Evolutionary conservation across 1,140 invertebrate species (phyloP), one percentile per base, ranked within the genome.

Genomic region (Drosophila bocqueti): DNA sequence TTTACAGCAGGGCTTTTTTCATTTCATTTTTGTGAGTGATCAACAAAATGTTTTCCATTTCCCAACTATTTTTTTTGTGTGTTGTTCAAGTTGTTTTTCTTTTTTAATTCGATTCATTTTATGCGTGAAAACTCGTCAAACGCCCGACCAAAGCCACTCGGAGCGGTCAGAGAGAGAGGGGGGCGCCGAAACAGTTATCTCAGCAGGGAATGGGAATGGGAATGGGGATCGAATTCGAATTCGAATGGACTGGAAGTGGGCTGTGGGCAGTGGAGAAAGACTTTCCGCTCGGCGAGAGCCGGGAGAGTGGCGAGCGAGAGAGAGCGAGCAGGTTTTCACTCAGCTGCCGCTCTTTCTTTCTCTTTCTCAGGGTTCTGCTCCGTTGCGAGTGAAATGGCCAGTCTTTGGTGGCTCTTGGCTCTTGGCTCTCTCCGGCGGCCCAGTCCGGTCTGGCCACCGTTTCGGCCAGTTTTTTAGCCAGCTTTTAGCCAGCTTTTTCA

Each of bases 51-150:
- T 31, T 54, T 76, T 64, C 58, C 60, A 59, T 59, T 68, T 61
- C 59, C 61, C 54, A 16, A 55, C 47, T 26, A 13, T 24, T 38
- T 36, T 50, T 36, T 59, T 24, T 2, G 24, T 11, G 11, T 34
- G 18, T 11, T 34, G 55, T 29, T 50, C 21, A 18, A 38, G 42
- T 58, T 83, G 55, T 66, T 71, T 38, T 74, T 54, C 54, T 58
- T 59, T 83, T 69, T 89, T 89, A 87, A 87, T 87, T 81, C 50
- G 75, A 84, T 89, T 89, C 78, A 81, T 81, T 84, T 89, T 80
- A 81, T 87, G 85, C 84, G 85, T 89, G 81, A 89, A 87, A 87
- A 89, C 81, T 89, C 52, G 85, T 90, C 76, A 79, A 89, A 81
- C 71, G 83, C 77, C 52, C 52, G 15, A 38, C 34, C 83, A 77